phyloP scores from a whole-genome alignment of 2,797 vertebrate genomes.

The Paramormyrops hopkinsi region DNA sequence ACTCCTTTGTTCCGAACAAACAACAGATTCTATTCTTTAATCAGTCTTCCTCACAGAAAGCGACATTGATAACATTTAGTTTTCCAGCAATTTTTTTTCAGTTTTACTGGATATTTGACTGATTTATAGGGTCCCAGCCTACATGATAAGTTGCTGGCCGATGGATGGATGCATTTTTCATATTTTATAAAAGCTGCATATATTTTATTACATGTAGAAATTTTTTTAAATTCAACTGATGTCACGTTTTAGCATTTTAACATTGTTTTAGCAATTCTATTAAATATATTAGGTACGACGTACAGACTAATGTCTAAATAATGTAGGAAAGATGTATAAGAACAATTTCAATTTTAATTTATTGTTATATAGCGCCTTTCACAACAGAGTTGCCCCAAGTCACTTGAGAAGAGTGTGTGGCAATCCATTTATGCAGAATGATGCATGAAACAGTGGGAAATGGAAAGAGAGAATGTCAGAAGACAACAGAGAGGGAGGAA shows the following conservation, averaged over 20 bases:
- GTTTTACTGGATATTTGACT: background rate
- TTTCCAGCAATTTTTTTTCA: background rate
- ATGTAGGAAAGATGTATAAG: background rate
- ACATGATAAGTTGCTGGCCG: background rate
- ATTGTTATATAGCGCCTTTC: background rate
- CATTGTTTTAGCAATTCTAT: background rate
- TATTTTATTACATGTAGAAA: background rate
- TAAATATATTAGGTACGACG: background rate
- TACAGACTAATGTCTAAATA: background rate
- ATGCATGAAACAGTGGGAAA: background rate
- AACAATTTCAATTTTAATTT: background rate
- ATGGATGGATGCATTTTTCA: background rate
- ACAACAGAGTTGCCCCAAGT: background rate
- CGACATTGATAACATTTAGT: background rate
- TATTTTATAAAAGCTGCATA: background rate
- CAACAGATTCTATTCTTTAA: background rate
- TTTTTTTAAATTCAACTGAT: background rate
- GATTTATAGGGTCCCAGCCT: background rate
- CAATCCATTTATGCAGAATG: background rate
- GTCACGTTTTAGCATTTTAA: background rate
- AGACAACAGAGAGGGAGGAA: background rate
- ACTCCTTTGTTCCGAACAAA: background rate
- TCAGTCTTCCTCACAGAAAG: background rate
- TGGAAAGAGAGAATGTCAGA: background rate
- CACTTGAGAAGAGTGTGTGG: background rate